A percentile compares a stretch with the other conserved stretches of the same genome.
Evolutionary conservation across 2,888 invertebrate species (phyloP).

Genomic region (Ptycholaimellus sp.): DNA sequence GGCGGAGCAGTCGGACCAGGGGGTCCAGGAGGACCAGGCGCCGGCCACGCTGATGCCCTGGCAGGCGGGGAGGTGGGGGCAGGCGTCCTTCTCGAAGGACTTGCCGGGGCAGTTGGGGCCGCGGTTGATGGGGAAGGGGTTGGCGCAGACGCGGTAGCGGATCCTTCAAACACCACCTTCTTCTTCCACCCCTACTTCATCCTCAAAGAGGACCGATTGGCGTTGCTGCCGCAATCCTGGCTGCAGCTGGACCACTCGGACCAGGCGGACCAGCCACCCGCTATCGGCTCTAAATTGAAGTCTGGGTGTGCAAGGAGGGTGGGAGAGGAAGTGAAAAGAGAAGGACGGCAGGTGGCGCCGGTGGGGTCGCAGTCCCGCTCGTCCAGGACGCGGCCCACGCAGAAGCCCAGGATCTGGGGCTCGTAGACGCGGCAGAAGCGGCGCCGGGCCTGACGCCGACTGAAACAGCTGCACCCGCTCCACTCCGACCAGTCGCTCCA

Average conservation of each 20-base stretch:
- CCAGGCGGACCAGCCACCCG: conserved; percentile 18
- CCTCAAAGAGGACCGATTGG: not conserved
- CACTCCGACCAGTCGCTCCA: conserved; percentile 21
- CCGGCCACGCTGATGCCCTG: conserved; percentile 12
- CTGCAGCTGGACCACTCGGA: conserved; percentile 20
- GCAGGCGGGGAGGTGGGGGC: conserved; percentile 6
- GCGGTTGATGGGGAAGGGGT: conserved; percentile 19
- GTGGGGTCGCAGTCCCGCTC: conserved; percentile 15
- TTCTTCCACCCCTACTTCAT: not conserved
- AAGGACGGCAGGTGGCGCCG: too few species aligned
- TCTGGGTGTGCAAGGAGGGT: too few species aligned
- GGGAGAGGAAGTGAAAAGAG: too few species aligned
- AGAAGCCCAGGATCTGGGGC: conserved; percentile 19
- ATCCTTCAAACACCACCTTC: conserved; percentile 11
- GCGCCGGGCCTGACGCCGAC: conserved; percentile 17
- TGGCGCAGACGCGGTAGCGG: conserved; percentile 22
- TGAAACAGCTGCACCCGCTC: conserved; percentile 21
- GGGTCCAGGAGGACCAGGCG: conserved; percentile 19
- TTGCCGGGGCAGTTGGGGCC: conserved; percentile 23
- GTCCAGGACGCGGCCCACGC: conserved; percentile 17
- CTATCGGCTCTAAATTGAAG: too few species aligned
- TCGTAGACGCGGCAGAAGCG: conserved; percentile 19
- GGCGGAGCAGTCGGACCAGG: conserved; percentile 19
- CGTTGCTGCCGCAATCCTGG: conserved; percentile 7
- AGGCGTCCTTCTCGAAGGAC: conserved; percentile 22